Conservation (phyloP, 2,888 invertebrate genomes). For the Aspidiotus rigidus region DNA sequence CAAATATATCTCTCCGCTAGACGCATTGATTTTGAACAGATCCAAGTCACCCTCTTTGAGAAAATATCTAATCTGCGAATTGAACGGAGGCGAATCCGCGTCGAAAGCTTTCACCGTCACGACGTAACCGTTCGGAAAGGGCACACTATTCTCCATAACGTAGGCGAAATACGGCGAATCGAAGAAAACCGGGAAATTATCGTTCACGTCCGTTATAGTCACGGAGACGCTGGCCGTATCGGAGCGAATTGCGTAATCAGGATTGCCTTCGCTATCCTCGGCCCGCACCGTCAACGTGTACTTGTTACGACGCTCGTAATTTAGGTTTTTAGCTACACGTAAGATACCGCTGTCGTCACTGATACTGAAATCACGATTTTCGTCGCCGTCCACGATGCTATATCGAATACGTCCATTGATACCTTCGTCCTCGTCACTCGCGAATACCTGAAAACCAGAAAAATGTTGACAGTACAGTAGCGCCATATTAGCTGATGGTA, state of each 20-base stretch:
- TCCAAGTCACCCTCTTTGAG: conserved; percentile 87
- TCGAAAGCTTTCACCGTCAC: conserved; percentile 72
- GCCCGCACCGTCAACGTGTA: conserved; percentile 77
- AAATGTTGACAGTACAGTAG: too few relatives aligned
- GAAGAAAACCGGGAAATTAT: conserved; percentile 83
- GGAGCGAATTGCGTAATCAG: conserved; percentile 51
- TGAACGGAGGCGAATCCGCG: conserved; percentile 82
- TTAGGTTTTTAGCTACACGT: conserved; percentile 82
- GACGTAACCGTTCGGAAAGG: conserved; percentile 68
- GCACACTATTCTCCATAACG: conserved; percentile 85
- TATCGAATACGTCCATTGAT: conserved; percentile 85
- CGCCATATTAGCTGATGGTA: too few relatives aligned
- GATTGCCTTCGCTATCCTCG: conserved; percentile 67
- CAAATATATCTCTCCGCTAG: conserved; percentile 80
- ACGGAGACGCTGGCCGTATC: conserved; percentile 64
- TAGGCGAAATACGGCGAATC: conserved; percentile 90
- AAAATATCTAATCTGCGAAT: conserved; percentile 82
- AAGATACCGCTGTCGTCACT: conserved; percentile 86
- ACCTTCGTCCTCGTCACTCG: conserved; percentile 79
- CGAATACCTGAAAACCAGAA: conserved; percentile 57
- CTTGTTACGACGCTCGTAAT: conserved; percentile 79
- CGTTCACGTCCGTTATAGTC: conserved; percentile 81
- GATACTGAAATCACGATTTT: conserved; percentile 81
- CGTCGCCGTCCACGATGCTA: conserved; percentile 79
- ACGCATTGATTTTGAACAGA: conserved; percentile 82